Conservation (phyloP, 2,113 vertebrate species). For the Brachypteracias leptosomus region DNA sequence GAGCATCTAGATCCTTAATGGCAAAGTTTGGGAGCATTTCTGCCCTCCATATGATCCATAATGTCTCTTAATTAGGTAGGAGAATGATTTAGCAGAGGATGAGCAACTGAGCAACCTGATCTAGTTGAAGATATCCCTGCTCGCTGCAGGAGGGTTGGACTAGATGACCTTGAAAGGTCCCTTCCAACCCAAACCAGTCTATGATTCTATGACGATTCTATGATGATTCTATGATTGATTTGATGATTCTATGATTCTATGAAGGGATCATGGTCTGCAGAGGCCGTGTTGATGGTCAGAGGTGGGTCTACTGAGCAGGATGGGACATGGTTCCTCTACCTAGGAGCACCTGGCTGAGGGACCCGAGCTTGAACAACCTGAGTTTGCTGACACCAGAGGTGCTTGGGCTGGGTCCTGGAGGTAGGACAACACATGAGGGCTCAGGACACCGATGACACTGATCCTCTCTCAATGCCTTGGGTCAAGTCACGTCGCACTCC, state of each 20-base stretch:
- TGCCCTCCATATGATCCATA: neutral
- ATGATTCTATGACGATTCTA: neutral
- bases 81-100: neutral
- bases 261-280: neutral
- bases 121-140: neutral
- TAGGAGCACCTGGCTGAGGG: neutral
- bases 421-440: neutral
- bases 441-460: neutral
- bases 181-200: neutral
- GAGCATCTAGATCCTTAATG: neutral
- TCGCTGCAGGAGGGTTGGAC: no score
- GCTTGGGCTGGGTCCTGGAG: neutral
- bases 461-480: neutral
- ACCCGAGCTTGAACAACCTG: neutral
- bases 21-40: neutral
- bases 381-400: neutral
- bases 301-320: neutral
- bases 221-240: no score
- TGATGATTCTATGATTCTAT: neutral
- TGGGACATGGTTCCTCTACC: neutral
- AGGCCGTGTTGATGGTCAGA: neutral
- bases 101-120: neutral
- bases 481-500: rapidly evolving
- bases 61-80: neutral
- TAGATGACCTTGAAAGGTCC: neutral